Percentiles rank a stretch among this genome's conserved stretches.
phyloP scores from a whole-genome alignment of 1,140 invertebrate species.

The Ceratina calcarata region DNA sequence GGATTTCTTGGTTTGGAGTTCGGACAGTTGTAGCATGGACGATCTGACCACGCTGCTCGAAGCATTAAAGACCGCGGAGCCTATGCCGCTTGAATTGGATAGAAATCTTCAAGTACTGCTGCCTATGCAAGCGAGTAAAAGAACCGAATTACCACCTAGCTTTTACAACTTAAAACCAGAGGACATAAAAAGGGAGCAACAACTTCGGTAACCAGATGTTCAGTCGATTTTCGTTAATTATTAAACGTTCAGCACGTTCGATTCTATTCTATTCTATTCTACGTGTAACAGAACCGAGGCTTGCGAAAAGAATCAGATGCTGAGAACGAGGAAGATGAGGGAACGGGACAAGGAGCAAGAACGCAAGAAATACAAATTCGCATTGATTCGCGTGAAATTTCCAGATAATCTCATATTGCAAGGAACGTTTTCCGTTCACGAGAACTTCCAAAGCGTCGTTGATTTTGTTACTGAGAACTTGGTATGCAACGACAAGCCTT shows the following conservation, averaged over 20 bases:
- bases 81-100: conserved; percentile 91
- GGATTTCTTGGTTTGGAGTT: conserved; percentile 84
- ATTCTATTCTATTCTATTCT: conserved; percentile 28
- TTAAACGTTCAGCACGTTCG: neutral
- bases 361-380: conserved; percentile 91
- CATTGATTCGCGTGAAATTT: conserved; percentile 91
- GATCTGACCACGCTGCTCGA: conserved; percentile 85
- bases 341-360: conserved; percentile 91
- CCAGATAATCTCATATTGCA: conserved; percentile 92
- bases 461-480: conserved; percentile 89
- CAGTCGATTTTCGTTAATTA: conserved; percentile 4
- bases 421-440: conserved; percentile 91
- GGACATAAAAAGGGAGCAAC: conserved; percentile 92
- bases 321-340: conserved; percentile 95
- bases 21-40: conserved; percentile 77
- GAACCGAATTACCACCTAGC: conserved; percentile 87
- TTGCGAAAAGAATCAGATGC: conserved; percentile 89
- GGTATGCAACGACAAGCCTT: conserved; percentile 83
- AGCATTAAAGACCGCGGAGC: conserved; percentile 88
- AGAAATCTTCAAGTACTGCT: conserved; percentile 91
- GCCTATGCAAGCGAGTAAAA: conserved; percentile 86
- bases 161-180: conserved; percentile 90
- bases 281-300: conserved; percentile 84
- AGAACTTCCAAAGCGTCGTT: conserved; percentile 85
- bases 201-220: conserved; percentile 82